Conservation (phyloP, 2,113 vertebrate species). For the Scortum barcoo region DNA sequence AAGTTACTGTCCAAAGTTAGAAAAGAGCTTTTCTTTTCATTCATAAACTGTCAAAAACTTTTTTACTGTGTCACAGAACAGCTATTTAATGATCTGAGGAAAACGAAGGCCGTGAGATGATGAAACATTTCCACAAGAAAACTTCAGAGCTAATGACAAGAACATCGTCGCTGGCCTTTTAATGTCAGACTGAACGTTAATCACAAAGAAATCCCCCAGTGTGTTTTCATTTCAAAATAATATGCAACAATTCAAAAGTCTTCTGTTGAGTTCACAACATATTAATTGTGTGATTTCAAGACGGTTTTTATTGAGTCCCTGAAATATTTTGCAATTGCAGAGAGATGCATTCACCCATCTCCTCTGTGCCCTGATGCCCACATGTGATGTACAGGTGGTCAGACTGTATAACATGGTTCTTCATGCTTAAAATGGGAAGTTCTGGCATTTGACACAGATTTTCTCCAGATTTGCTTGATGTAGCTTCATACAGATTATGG, state of each 20-base stretch:
- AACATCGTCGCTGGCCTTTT: neutral
- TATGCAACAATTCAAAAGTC: neutral
- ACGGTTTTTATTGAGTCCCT: neutral
- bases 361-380: neutral
- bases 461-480: neutral
- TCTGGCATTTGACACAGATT: neutral
- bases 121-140: neutral
- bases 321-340: neutral
- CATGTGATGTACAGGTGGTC: neutral
- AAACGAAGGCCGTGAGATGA: neutral
- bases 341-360: neutral
- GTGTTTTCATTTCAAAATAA: neutral
- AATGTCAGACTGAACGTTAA: neutral
- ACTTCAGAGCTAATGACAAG: neutral
- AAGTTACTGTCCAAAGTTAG: neutral
- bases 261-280: neutral
- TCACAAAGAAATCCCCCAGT: neutral
- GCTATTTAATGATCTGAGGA: neutral
- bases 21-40: neutral
- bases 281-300: neutral
- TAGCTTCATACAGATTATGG: no score
- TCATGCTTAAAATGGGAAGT: neutral
- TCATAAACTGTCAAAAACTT: neutral
- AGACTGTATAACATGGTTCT: neutral
- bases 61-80: neutral